Conservation (phyloP, 1,140 invertebrate genomes). For the Habropoda laboriosa region DNA sequence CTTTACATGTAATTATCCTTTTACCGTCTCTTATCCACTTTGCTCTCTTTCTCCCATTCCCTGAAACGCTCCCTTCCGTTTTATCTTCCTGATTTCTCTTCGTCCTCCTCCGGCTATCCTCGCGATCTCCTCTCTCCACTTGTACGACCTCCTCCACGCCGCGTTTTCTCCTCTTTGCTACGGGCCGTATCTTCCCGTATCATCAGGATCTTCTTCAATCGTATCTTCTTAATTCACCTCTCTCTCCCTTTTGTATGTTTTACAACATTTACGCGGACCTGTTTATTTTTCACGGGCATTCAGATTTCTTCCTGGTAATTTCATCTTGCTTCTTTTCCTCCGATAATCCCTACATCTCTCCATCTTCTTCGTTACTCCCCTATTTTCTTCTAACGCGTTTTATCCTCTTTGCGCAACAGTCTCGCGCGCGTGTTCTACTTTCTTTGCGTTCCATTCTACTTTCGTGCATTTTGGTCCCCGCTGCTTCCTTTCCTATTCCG, state of each 20-base stretch:
- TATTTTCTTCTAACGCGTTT: too few species aligned
- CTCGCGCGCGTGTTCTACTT: too few species aligned
- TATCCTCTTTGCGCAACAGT: too few species aligned
- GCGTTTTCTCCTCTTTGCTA: background rate
- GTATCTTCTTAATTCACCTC: background rate
- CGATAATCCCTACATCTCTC: too few species aligned
- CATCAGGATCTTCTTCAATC: background rate
- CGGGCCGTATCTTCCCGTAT: background rate
- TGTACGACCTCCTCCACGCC: background rate
- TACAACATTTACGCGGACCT: too few species aligned
- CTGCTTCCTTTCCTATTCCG: too few species aligned
- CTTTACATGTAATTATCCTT: slow-evolving; percentile 16
- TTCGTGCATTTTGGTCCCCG: too few species aligned
- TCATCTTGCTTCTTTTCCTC: too few species aligned
- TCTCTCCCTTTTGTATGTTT: too few species aligned
- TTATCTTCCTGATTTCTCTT: background rate
- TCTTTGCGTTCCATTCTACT: too few species aligned
- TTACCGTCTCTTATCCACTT: background rate
- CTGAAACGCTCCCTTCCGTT: background rate
- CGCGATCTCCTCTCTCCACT: background rate
- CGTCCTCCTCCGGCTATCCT: background rate
- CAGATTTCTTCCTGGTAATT: too few species aligned
- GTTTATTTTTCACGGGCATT: background rate
- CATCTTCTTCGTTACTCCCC: too few species aligned
- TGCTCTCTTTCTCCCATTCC: background rate